These are phyloP conservation scores for Aegotheles bennettii DNA, from an alignment of 2,113 vertebrate species.

Conservation along the genomic window DNA sequence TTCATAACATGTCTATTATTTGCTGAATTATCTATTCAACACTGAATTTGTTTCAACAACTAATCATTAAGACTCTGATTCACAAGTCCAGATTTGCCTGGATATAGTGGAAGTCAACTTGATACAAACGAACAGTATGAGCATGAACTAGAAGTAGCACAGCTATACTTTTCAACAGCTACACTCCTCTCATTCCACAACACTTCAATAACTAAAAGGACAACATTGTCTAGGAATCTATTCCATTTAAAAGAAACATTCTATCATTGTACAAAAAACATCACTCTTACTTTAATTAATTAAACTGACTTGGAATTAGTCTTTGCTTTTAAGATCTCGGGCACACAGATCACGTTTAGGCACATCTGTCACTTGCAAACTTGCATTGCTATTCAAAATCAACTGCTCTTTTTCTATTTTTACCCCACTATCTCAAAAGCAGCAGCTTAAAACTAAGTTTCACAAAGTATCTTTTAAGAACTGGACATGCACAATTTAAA, in stretches of 20 bases:
- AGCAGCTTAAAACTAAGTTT: background rate
- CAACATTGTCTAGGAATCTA: background rate
- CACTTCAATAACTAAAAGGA: background rate
- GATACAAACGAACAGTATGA: fast-evolving
- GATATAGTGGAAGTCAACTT: background rate
- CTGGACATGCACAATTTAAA: background rate
- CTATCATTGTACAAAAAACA: background rate
- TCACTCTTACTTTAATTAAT: background rate
- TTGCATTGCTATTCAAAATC: background rate
- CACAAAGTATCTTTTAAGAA: background rate
- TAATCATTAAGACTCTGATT: background rate
- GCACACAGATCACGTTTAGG: background rate
- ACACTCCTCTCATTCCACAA: background rate
- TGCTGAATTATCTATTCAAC: background rate
- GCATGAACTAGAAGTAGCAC: background rate
- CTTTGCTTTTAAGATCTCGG: background rate
- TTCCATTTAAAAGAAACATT: background rate
- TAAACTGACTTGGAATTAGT: background rate
- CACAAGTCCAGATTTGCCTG: background rate
- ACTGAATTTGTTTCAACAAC: background rate
- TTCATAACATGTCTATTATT: background rate
- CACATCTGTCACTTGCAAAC: background rate
- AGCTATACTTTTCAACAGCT: background rate
- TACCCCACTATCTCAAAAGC: background rate
- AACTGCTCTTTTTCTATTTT: background rate